Percentiles rank a stretch among this genome's conserved stretches.
phyloP scores from a whole-genome alignment of 2,113 vertebrate genomes.

The cattle (Bos taurus) region ARS-UCD2.0 NC_037330.1:67363501-67364000 shows the following conservation, averaged over 20 bases:
- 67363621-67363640: neutral
- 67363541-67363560: neutral
- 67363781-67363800: neutral
- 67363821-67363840: neutral
- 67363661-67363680: neutral
- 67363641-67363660: neutral
- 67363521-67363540: neutral
- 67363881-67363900: neutral
- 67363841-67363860: neutral
- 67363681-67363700: neutral
- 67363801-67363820: neutral
- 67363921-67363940: neutral
- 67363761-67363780: neutral
- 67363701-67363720: neutral
- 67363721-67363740: neutral
- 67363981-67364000: slow-evolving; percentile 12
- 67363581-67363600: neutral
- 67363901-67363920: neutral
- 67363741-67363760: neutral
- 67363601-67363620: neutral
- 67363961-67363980: neutral
- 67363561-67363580: neutral
- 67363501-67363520: neutral
- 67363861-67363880: neutral
- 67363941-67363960: neutral